These are phyloP conservation scores for Grapholita molesta DNA, from an alignment of 1,140 invertebrate genomes.

Conservation along the genomic window DNA sequence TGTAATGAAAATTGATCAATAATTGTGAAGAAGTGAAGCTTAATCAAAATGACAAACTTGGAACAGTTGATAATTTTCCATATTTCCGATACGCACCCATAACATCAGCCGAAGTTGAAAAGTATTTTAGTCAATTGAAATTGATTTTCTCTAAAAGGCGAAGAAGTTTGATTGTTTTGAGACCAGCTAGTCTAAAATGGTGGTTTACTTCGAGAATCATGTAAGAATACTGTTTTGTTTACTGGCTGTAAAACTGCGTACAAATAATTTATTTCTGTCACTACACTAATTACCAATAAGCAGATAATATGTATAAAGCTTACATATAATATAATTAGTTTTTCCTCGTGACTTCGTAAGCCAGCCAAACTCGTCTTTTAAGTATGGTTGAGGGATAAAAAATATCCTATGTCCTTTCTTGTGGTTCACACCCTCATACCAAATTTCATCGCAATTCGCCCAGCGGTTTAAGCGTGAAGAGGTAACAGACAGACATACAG, in stretches of 20 bases:
- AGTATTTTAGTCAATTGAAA: background rate
- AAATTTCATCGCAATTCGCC: too few species aligned
- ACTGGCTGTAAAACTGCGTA: background rate
- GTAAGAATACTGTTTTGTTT: background rate
- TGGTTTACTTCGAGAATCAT: background rate
- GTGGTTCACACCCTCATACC: too few species aligned
- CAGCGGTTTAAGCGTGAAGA: too few species aligned
- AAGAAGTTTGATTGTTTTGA: background rate
- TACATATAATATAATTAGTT: background rate
- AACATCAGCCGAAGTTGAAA: conserved; percentile 1
- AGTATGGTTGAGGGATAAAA: too few species aligned
- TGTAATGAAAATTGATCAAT: too few species aligned
- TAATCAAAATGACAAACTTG: background rate
- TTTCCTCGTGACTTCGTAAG: too few species aligned
- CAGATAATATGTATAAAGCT: background rate
- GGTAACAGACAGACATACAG: too few species aligned
- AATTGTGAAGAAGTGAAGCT: background rate
- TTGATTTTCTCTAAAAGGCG: background rate
- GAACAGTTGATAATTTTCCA: background rate
- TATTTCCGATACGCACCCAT: conserved; percentile 4
- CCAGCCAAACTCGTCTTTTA: too few species aligned
- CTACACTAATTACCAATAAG: background rate
- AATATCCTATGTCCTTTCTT: too few species aligned
- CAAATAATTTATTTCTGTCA: background rate
- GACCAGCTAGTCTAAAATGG: background rate